Percentiles rank a stretch among this genome's conserved stretches.
Conservation (phyloP, 2,113 vertebrate species). For the Noturus placidus region DNA sequence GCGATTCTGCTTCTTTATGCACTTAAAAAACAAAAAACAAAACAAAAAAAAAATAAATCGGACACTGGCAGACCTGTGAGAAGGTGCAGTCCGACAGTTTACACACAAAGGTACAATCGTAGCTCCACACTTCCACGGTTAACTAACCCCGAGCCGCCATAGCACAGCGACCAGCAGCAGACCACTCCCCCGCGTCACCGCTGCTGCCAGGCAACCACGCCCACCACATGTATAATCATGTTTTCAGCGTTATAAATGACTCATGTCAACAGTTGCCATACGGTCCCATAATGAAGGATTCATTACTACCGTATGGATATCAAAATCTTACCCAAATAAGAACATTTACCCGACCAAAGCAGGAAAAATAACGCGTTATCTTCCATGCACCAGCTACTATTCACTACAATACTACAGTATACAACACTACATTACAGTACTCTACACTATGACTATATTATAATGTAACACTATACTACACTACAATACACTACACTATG, state of each 20-base stretch:
- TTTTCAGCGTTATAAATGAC: background rate
- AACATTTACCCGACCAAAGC: background rate
- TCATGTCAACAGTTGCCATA: background rate
- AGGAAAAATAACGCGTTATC: background rate
- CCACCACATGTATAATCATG: background rate
- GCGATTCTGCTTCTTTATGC: background rate
- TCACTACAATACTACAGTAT: no score
- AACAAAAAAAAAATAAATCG: no score
- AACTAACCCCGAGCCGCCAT: conserved; percentile 25
- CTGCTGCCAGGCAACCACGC: conserved; percentile 3
- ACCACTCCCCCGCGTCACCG: conserved; percentile 24
- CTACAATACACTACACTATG: no score
- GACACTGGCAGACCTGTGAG: background rate
- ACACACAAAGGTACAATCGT: background rate
- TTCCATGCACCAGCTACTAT: background rate
- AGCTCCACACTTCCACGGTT: conserved; percentile 24
- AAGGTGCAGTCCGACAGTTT: background rate
- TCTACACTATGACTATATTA: background rate
- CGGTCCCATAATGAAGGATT: background rate
- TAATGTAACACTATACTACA: background rate
- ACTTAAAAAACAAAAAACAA: no score
- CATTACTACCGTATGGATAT: background rate
- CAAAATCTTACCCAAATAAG: background rate
- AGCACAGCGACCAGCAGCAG: background rate
- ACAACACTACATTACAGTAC: background rate